Conservation (phyloP, 1,140 invertebrate species). For the Potamilus streckersoni region DNA sequence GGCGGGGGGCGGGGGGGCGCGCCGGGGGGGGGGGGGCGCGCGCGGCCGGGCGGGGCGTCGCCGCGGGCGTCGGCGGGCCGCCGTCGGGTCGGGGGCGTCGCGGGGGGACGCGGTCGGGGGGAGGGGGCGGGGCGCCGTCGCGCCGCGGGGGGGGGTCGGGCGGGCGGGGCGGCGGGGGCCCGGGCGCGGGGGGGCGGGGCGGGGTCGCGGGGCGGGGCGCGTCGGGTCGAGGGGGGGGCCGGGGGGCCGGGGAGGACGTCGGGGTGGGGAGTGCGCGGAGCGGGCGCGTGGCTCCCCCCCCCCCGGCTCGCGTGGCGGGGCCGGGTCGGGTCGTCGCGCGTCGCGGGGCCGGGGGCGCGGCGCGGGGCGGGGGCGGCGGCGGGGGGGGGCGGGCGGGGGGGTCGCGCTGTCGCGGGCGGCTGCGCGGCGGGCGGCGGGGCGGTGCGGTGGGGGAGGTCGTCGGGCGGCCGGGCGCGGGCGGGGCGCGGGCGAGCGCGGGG, state of each 20-base stretch:
- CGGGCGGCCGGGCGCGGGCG: background rate
- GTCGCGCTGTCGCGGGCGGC: background rate
- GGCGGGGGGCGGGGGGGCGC: background rate
- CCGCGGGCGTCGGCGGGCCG: background rate
- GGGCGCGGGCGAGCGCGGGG: too few relatives aligned
- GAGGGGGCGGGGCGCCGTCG: background rate
- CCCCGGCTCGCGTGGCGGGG: too few relatives aligned
- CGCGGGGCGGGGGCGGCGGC: background rate
- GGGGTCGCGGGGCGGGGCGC: background rate
- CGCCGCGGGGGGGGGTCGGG: background rate
- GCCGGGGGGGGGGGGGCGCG: background rate
- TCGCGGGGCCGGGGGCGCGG: background rate
- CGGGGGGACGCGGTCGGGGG: background rate
- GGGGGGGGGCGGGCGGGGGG: background rate
- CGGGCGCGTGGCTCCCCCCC: background rate
- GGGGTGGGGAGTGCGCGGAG: background rate
- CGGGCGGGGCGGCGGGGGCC: background rate
- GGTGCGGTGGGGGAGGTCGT: background rate
- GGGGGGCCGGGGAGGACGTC: background rate
- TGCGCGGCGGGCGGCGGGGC: background rate
- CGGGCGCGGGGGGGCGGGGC: background rate
- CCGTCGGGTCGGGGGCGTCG: background rate
- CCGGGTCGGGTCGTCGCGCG: background rate
- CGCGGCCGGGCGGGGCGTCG: background rate
- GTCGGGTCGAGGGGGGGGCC: background rate